Evolutionary conservation across 2,888 invertebrate genomes (phyloP), one percentile per base, ranked within the genome.

Genomic region (Zygaena filipendulae): DNA sequence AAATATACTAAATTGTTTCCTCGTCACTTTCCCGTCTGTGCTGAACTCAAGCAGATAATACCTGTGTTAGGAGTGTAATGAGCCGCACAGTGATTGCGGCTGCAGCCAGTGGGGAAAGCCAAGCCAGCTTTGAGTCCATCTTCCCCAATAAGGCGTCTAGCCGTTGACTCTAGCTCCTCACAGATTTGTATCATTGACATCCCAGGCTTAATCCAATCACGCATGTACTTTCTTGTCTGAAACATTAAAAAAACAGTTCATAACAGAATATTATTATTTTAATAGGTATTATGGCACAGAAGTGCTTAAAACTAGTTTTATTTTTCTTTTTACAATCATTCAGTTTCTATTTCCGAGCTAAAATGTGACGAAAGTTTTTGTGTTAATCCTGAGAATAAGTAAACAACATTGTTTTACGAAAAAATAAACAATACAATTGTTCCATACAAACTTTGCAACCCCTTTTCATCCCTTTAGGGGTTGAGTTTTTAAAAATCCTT

Each of bases 111-210:
- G 1, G 99, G 99, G 66, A 99, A 99, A 4, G 94, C 94, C 34
- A 95, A 69, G 0, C 94, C 99, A 2, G 98, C 95, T 47, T 96
- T 91, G 4, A 99, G 79, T 1, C 97, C 97, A 54, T 96, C 92
- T 68, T 99, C 99, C 11, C 89, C 91, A 45, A 99, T 98, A 36
- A 98, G 74, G 49, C 87, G 88, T 13, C 99, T 85, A 3, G 97
- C 93, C 3, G 92, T 95, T 10, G 87, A 87, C 67, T 99, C 99
- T 30, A 99, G 77, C 54, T 96, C 95, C 61, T 98, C 97, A 63
- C 97, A 97, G 44, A 99, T 98, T 66, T 98, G 87, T 49, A 97
- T 96, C 97, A 99, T 98, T 0, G 91, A 93, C 96, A 98, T 97
- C 30, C 98, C 99, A 0, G 99, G 97, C 68, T 97, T 96, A 22